A percentile compares a stretch with the other conserved stretches of the same genome.
phyloP scores from a whole-genome alignment of 2,797 vertebrate species.

The Graptemys geographica region DNA sequence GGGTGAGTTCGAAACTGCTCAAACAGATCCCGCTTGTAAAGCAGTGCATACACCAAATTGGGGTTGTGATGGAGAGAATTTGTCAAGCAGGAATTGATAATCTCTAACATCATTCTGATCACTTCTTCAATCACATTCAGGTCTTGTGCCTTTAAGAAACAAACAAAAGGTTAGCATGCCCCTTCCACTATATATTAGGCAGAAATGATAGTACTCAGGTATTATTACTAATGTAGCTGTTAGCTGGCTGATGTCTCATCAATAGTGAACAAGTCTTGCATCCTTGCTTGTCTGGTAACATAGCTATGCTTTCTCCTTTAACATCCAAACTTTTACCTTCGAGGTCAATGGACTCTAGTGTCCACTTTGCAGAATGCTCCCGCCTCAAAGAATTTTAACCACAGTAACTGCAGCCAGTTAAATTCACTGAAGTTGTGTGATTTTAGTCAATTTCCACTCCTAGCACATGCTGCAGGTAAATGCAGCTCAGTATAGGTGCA shows the following conservation, averaged over 20 bases:
- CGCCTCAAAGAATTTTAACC: neutral
- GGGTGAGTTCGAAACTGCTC: constrained; percentile 96
- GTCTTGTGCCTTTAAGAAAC: constrained; percentile 90
- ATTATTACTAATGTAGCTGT: constrained; percentile 18
- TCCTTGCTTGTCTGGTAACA: neutral
- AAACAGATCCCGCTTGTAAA: constrained; percentile 98
- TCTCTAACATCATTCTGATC: constrained; percentile 99
- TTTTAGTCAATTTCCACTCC: neutral
- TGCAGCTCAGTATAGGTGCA: neutral
- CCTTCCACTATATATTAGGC: neutral
- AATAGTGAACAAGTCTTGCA: neutral
- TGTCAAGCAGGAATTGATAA: constrained; percentile 97
- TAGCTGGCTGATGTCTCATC: neutral
- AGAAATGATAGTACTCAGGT: neutral
- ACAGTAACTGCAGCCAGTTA: neutral
- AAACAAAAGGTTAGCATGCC: constrained; percentile 6
- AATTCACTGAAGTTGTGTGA: neutral
- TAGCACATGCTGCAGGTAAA: neutral
- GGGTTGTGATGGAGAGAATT: constrained; percentile 98
- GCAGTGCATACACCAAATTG: constrained; percentile 95
- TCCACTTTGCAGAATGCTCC: neutral
- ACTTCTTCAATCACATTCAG: constrained; percentile 98
- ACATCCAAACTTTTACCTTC: neutral
- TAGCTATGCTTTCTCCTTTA: neutral
- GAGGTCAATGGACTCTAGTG: neutral